phyloP scores from a whole-genome alignment of 1,140 invertebrate species.

The Temnothorax curvispinosus region DNA sequence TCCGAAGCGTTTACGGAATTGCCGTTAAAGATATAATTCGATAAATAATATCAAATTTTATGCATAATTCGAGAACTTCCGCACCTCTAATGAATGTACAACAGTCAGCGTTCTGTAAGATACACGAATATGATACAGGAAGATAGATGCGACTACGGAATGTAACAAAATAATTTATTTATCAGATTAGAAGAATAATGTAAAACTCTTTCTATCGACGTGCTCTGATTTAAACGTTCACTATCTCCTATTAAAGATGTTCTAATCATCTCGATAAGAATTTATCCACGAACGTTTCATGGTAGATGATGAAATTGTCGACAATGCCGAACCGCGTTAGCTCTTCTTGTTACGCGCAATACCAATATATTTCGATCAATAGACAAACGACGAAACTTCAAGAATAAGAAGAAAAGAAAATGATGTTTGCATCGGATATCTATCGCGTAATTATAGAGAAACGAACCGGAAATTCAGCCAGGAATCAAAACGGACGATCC shows the following conservation, averaged over 20 bases:
- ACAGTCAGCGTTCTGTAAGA: neutral
- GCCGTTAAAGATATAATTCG: neutral
- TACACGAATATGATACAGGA: neutral
- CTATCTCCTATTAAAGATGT: neutral
- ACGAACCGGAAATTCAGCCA: neutral
- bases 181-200: neutral
- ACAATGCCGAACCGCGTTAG: neutral
- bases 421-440: neutral
- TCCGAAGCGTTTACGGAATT: neutral
- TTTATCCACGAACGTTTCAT: neutral
- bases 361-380: neutral
- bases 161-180: constrained; percentile 11
- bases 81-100: neutral
- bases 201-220: neutral
- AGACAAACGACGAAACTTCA: neutral
- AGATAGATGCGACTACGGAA: neutral
- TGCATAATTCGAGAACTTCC: neutral
- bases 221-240: neutral
- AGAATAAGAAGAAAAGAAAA: neutral
- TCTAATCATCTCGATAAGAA: neutral
- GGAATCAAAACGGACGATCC: neutral
- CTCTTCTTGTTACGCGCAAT: neutral
- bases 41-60: neutral
- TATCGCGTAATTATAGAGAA: neutral
- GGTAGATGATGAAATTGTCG: neutral